A percentile compares a stretch with the other conserved stretches of the same genome.
Evolutionary conservation across 2,888 invertebrate genomes (phyloP).

Genomic region (Abrostola triplasia): DNA sequence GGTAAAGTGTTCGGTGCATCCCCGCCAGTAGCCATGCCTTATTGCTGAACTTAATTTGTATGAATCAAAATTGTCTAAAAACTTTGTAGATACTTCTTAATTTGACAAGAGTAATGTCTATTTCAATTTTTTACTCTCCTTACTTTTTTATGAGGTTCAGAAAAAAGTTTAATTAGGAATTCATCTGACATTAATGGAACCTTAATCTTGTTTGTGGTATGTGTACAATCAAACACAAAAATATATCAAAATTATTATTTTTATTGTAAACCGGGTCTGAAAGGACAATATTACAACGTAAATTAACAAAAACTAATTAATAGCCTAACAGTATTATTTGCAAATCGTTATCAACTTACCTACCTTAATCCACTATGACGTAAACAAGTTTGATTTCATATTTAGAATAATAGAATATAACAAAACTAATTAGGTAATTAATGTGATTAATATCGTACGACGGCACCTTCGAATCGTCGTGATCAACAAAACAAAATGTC

Average conservation of each 20-base stretch:
- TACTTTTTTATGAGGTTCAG: background rate
- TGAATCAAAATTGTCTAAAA: conserved; percentile 30
- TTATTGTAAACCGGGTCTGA: conserved; percentile 45
- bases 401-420: background rate
- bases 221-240: conserved; percentile 14
- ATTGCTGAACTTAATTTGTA: conserved; percentile 59
- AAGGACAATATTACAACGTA: conserved; percentile 33
- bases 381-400: background rate
- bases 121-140: conserved; percentile 8
- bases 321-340: conserved; percentile 32
- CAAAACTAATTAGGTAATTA: too few relatives aligned
- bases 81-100: conserved; percentile 51
- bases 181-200: background rate
- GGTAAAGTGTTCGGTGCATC: conserved; percentile 51
- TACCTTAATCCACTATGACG: conserved; percentile 1
- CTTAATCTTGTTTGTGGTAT: background rate
- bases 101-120: conserved; percentile 33
- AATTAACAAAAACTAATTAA: conserved; percentile 35
- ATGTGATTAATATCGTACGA: too few relatives aligned
- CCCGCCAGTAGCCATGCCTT: conserved; percentile 50
- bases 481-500: too few relatives aligned
- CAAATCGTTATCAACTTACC: conserved; percentile 13
- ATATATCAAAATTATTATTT: conserved; percentile 44
- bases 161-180: conserved; percentile 13
- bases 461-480: too few relatives aligned